Evolutionary conservation across 2,888 invertebrate species (phyloP), one percentile per base, ranked within the genome.

Genomic region (Sinotaia quadrata): DNA sequence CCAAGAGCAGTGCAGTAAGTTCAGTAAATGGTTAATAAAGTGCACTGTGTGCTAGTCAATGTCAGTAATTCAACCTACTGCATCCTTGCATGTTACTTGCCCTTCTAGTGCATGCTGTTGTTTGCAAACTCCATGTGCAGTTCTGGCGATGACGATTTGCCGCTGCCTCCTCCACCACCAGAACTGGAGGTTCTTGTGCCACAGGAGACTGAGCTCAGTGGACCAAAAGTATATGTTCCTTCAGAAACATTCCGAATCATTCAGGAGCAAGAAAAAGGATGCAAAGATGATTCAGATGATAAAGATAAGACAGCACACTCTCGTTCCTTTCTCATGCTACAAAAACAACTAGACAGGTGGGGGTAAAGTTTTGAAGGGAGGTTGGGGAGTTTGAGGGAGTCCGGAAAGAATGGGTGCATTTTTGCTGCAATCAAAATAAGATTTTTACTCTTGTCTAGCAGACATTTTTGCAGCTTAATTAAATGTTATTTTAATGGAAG

Each of bases 241-340:
- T 84, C 84, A 3, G 84, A 85, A 75, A 85, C 85, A 44, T 85
- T 76, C 74, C 80, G 78, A 69, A 72, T 84, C 57, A 73, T 85
- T 41, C 80, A 80, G 37, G 84, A 82, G 67, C 77, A 81, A 58
- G 81, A 80, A 54, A 58, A 68, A 21, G 65, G 65, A 2, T 2
- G 18, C 5, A 44, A 29, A 24, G 44, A 3, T 44, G 27, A 27
- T n/a, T 24, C 24, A 8, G 65, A 73, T 15, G 76, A 75, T 7
- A 77, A 74, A 51, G 75, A 75, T n/a, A 71, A 75, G 62, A 79
- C 79, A 10, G 74, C 78, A 62, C 82, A 80, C 70, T 83, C 84
- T 7, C 76, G 81, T 67, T 80, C 83, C 47, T 81, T 84, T 73
- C 81, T 78, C 76, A 71, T 74, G 62, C 75, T 84, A 72, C 82